phyloP scores from a whole-genome alignment of 2,113 vertebrate species.

The Steatornis caripensis region DNA sequence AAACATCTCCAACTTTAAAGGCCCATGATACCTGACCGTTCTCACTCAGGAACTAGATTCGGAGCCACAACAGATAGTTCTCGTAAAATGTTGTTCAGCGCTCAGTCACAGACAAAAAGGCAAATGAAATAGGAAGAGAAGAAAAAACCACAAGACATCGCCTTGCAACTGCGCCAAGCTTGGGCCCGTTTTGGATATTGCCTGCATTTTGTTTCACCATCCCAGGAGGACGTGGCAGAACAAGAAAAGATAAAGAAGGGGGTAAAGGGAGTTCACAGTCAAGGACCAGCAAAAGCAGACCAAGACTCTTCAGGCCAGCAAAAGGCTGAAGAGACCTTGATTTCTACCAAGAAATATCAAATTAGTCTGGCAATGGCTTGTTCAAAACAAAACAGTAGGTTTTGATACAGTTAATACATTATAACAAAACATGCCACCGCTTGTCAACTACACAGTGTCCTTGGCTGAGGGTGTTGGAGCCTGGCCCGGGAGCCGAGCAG shows the following conservation, averaged over 20 bases:
- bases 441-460: background rate
- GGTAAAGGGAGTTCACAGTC: fast-evolving
- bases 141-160: background rate
- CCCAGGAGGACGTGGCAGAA: background rate
- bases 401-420: background rate
- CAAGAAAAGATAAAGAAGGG: background rate
- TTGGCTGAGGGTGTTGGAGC: background rate
- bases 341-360: background rate
- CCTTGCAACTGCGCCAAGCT: background rate
- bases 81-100: background rate
- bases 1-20: background rate
- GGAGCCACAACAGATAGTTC: background rate
- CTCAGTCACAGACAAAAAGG: background rate
- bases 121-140: background rate
- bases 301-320: background rate
- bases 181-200: background rate
- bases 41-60: background rate
- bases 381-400: background rate
- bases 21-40: background rate
- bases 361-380: background rate
- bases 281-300: background rate
- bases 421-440: too few species aligned
- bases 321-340: background rate
- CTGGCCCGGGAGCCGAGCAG: background rate
- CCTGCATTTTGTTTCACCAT: background rate